Evolutionary conservation across 2,797 vertebrate species (phyloP), one percentile per base, ranked within the genome.

Genomic region (Rhynchonycteris naso): DNA sequence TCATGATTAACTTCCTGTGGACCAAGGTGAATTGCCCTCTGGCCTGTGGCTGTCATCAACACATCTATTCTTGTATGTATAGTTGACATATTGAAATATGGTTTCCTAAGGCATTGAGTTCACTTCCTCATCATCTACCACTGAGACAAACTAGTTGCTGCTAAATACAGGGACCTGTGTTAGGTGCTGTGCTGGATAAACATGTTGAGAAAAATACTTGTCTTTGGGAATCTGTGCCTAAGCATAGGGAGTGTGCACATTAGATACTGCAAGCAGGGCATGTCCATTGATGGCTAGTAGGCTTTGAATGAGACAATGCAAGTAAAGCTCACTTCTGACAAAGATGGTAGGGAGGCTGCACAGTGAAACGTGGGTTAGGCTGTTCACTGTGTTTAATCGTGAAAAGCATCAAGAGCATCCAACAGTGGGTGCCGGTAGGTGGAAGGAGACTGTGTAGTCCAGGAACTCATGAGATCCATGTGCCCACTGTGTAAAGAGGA

Each of bases 381-480:
- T 35, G 26, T 38, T 59, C 0, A 0, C 1, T 2, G 24, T 38
- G 18, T 38, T 38, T 58, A 61, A 24, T n/a, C 33, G 10, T 5
- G 22, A 22, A 35, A 47, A 43, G 7, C 22, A 35, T 35, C n/a
- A 81, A 69, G 38, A 5, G 18, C 14, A 15, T 30, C 21, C 13
- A 14, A 19, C 35, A 26, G 11, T 22, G 11, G n/a, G 30, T 4
- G 28, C 47, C 54, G 22, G 33, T 30, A 9, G 30, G 26, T 5
- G 8, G 22, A 11, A 82, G 56, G 47, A 52, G 26, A 28, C n/a
- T 38, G 12, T 30, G 65, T 30, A 26, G 35, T 33, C 35, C 47
- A 22, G 0, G 35, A 21, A 72, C 35, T 13, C 50, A 10, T 16
- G 7, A 65, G 35, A 19, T 47, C 71, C 21, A 4, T 0, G 6